Evolutionary conservation across 2,888 invertebrate genomes (phyloP).

Genomic region (Podabrus alpinus): DNA sequence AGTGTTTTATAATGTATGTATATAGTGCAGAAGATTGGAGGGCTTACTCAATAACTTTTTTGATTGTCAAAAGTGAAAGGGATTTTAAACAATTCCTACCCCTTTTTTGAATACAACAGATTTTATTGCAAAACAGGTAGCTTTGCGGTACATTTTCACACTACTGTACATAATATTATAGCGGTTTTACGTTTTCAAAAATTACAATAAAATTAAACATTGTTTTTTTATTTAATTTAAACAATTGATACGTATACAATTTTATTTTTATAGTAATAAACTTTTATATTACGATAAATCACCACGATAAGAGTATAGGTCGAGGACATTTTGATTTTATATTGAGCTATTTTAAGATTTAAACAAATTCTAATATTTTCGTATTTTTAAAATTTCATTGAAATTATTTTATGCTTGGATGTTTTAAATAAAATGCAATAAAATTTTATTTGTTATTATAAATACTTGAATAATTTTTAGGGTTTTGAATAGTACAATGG

Average conservation of each 20-base stretch:
- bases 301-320: background rate
- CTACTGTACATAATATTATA: too few species aligned
- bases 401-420: background rate
- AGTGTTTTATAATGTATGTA: too few species aligned
- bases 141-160: too few species aligned
- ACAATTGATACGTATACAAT: background rate
- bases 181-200: too few species aligned
- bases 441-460: background rate
- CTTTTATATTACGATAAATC: background rate
- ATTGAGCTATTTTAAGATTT: background rate
- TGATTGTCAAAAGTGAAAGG: too few species aligned
- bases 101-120: too few species aligned
- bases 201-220: background rate
- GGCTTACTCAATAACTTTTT: too few species aligned
- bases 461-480: slow-evolving; percentile 38
- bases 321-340: background rate
- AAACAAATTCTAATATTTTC: background rate
- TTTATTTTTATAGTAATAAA: background rate
- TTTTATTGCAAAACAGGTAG: too few species aligned
- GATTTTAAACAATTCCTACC: too few species aligned
- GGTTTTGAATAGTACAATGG: slow-evolving; percentile 50
- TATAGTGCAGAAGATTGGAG: too few species aligned
- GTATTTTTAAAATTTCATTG: background rate
- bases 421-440: background rate
- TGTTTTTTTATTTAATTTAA: background rate